A percentile compares a stretch with the other conserved stretches of the same genome.
Conservation (phyloP, 2,113 vertebrate genomes). For the Ciconia maguari region DNA sequence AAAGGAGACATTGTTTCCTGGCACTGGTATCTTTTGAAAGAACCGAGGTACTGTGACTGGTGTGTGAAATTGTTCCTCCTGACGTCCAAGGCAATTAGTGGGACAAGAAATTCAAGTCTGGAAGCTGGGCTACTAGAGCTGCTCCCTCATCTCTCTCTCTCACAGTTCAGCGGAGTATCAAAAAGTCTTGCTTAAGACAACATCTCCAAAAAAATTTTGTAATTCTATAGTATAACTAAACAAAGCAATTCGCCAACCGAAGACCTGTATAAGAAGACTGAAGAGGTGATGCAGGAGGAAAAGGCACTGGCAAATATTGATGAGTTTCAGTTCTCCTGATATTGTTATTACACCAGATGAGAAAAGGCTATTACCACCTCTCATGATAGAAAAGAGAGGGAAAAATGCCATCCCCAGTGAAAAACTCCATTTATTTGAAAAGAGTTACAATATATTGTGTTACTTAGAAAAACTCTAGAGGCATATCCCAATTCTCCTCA, state of each 20-base stretch:
- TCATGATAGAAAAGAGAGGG: background rate
- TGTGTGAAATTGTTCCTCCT: background rate
- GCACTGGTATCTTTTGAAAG: background rate
- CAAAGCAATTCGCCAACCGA: background rate
- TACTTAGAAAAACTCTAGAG: background rate
- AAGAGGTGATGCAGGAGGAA: background rate
- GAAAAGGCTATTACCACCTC: background rate
- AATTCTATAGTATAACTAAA: background rate
- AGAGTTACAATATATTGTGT: background rate
- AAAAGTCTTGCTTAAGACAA: background rate
- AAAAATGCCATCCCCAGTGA: background rate
- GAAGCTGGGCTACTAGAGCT: background rate
- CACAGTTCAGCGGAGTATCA: background rate
- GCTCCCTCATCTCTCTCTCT: background rate
- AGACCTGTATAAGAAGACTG: background rate
- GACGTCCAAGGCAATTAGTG: background rate
- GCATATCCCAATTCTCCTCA: background rate
- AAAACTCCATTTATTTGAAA: background rate
- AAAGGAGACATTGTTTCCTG: background rate
- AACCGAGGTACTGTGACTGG: background rate
- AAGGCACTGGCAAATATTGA: background rate
- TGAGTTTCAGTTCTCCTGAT: background rate
- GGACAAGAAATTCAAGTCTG: background rate
- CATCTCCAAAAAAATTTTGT: background rate
- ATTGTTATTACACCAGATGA: background rate